phyloP scores from a whole-genome alignment of 2,113 vertebrate species.

The Loxodonta africana region DNA sequence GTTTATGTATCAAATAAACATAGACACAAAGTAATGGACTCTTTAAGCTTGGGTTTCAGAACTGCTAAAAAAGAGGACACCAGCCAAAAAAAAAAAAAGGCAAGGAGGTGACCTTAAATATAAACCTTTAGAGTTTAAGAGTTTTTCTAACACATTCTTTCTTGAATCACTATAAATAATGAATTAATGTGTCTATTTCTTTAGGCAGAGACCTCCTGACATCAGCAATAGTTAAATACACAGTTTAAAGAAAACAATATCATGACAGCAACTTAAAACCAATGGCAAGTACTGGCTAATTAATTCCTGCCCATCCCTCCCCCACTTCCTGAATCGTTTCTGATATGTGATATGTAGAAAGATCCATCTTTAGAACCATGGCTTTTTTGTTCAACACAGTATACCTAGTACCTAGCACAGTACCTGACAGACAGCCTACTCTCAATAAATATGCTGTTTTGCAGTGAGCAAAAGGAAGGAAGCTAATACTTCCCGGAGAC shows the following conservation, averaged over 20 bases:
- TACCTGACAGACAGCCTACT: background rate
- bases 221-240: constrained; percentile 78
- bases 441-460: background rate
- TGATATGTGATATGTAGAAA: background rate
- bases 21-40: constrained; percentile 22
- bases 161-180: constrained; percentile 79
- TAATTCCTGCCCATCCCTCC: constrained; percentile 39
- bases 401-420: background rate
- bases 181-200: constrained; percentile 80
- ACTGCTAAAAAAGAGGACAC: constrained; percentile 58
- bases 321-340: background rate
- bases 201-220: constrained; percentile 73
- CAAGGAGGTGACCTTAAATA: constrained; percentile 70
- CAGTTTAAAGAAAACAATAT: constrained; percentile 68
- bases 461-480: background rate
- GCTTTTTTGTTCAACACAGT: background rate
- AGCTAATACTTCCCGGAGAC: background rate
- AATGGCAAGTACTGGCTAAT: background rate
- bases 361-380: background rate
- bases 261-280: constrained; percentile 68
- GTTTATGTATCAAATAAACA: constrained; percentile 76
- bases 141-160: constrained; percentile 77
- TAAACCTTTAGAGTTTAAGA: constrained; percentile 79
- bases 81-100: background rate
- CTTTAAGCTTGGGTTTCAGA: constrained; percentile 60